phyloP scores from a whole-genome alignment of 2,113 vertebrate genomes.

The Acrocephalus arundinaceus region DNA sequence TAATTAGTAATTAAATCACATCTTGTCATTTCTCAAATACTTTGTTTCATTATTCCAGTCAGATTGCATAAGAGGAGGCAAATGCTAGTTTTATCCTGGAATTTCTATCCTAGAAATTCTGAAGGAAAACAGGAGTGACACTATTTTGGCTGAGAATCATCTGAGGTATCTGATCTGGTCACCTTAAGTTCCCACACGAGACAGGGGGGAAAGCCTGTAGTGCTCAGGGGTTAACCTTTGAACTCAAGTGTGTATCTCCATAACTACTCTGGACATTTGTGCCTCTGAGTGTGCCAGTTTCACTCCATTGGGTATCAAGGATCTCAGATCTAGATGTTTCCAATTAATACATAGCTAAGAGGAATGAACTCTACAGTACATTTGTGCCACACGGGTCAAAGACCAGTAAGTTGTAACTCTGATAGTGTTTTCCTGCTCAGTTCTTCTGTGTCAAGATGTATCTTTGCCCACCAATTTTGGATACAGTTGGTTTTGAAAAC shows the following conservation, averaged over 20 bases:
- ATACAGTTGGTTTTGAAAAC: not conserved
- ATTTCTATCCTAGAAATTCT: not conserved
- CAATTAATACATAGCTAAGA: not conserved
- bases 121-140: not conserved
- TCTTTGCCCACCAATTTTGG: not conserved
- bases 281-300: fast-evolving
- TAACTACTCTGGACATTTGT: not conserved
- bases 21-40: not conserved
- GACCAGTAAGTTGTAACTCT: not conserved
- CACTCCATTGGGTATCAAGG: not conserved
- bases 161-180: not conserved
- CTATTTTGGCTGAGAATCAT: not conserved
- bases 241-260: not conserved
- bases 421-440: not conserved
- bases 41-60: not conserved
- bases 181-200: not conserved
- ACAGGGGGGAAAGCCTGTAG: not conserved
- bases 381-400: not conserved
- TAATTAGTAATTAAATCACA: not conserved
- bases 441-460: not conserved
- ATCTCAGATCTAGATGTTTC: not conserved
- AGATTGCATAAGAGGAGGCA: not conserved
- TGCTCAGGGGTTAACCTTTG: not conserved
- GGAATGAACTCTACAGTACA: not conserved
- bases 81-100: not conserved